phyloP scores from a whole-genome alignment of 1,140 invertebrate species.

The Heliothis virescens region DNA sequence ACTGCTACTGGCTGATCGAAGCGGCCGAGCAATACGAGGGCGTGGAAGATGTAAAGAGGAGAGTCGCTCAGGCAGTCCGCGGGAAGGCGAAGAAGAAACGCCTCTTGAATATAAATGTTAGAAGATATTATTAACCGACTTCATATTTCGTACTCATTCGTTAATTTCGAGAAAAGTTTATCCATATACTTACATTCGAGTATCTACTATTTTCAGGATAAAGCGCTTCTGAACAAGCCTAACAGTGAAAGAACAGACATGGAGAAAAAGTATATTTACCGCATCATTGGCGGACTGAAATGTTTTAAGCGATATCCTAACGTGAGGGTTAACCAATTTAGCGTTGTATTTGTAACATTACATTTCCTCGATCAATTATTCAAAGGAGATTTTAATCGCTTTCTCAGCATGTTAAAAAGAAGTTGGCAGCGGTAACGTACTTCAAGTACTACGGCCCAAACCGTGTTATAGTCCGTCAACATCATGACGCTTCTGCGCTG shows the following conservation, averaged over 20 bases:
- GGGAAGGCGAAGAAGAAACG: slow-evolving; percentile 85
- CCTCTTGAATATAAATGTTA: slow-evolving; percentile 81
- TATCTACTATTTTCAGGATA: slow-evolving; percentile 77
- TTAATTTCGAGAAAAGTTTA: no score
- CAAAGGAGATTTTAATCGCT: neutral
- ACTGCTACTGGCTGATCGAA: slow-evolving; percentile 87
- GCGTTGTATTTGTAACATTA: no score
- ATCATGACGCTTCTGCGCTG: slow-evolving; percentile 85
- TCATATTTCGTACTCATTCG: no score
- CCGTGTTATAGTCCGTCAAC: slow-evolving; percentile 87
- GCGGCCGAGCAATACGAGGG: slow-evolving; percentile 82
- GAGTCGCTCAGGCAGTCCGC: slow-evolving; percentile 83
- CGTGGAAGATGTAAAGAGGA: slow-evolving; percentile 84
- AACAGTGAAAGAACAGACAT: slow-evolving; percentile 83
- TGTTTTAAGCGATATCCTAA: slow-evolving; percentile 87
- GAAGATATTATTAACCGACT: no score
- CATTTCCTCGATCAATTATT: neutral
- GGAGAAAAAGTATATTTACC: slow-evolving; percentile 85
- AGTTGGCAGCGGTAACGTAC: slow-evolving; percentile 85
- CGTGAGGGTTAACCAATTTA: slow-evolving; percentile 61
- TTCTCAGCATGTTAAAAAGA: slow-evolving; percentile 83
- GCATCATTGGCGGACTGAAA: slow-evolving; percentile 86
- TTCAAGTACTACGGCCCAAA: slow-evolving; percentile 87
- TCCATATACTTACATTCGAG: neutral
- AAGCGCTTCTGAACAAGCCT: slow-evolving; percentile 83